These are phyloP conservation scores for Drosophila trapezifrons DNA, from an alignment of 1,140 invertebrate species.

Conservation along the genomic window DNA sequence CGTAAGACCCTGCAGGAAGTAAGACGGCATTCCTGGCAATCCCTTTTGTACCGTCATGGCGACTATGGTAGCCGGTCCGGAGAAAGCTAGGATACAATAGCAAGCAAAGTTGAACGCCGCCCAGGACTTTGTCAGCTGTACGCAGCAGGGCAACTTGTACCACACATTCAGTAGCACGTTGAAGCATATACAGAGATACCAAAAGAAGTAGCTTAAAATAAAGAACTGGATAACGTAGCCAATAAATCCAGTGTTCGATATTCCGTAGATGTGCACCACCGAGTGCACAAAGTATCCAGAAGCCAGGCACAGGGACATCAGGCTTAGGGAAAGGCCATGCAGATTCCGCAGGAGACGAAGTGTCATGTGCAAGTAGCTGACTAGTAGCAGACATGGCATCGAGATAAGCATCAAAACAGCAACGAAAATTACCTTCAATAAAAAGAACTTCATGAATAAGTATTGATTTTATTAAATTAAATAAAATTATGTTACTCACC, in stretches of 20 bases:
- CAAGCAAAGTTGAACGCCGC: slow-evolving; percentile 54
- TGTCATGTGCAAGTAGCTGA: slow-evolving; percentile 71
- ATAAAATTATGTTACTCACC: slow-evolving; percentile 4
- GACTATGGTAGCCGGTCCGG: slow-evolving; percentile 64
- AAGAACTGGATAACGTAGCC: slow-evolving; percentile 79
- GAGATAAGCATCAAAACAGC: slow-evolving; percentile 78
- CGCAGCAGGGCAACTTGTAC: slow-evolving; percentile 67
- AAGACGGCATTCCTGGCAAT: slow-evolving; percentile 78
- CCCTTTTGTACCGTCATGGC: slow-evolving; percentile 72
- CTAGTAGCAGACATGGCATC: slow-evolving; percentile 74
- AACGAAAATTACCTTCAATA: slow-evolving; percentile 57
- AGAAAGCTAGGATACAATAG: slow-evolving; percentile 57
- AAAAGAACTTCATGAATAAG: neutral
- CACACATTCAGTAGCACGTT: slow-evolving; percentile 79
- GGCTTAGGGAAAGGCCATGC: slow-evolving; percentile 71
- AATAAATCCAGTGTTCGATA: slow-evolving; percentile 59
- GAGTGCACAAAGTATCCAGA: slow-evolving; percentile 79
- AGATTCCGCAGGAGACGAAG: slow-evolving; percentile 63
- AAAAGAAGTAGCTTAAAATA: slow-evolving; percentile 79
- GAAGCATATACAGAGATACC: slow-evolving; percentile 76
- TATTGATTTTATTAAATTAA: too few species aligned
- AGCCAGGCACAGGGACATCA: slow-evolving; percentile 76
- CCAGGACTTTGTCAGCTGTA: slow-evolving; percentile 55
- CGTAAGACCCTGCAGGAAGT: slow-evolving; percentile 78
- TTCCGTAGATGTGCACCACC: slow-evolving; percentile 73